Evolutionary conservation across 2,797 vertebrate genomes (phyloP).

Genomic region (Gallinago solitaria): DNA sequence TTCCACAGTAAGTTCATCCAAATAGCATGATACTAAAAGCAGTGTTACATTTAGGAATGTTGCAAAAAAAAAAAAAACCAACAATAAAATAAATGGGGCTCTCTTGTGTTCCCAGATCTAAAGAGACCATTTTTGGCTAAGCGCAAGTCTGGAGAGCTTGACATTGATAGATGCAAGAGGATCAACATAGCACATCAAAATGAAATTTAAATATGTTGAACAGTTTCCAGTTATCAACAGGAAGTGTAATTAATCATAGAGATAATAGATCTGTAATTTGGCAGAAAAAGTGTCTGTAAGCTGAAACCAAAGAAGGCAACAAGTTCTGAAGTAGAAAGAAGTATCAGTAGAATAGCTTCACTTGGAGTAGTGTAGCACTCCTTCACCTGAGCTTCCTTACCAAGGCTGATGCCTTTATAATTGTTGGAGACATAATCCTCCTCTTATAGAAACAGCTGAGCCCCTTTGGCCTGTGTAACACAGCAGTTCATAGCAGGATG

Average conservation of each 20-base stretch:
- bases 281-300: not conserved
- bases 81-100: not conserved
- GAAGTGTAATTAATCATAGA: not conserved
- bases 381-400: not conserved
- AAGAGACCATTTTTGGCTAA: not conserved
- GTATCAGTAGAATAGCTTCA: not conserved
- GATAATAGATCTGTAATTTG: not conserved
- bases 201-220: not conserved
- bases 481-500: not conserved
- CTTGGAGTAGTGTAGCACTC: not conserved
- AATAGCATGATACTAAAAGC: not conserved
- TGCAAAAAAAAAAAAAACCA: not conserved
- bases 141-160: not conserved
- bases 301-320: not conserved
- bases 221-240: not conserved
- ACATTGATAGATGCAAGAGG: not conserved
- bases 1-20: not conserved
- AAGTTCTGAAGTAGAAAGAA: not conserved
- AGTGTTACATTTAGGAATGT: not conserved
- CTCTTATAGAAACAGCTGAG: not conserved
- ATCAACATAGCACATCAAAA: not conserved
- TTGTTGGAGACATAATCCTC: not conserved
- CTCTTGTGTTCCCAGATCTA: not conserved
- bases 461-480: not conserved
- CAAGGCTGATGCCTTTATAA: not conserved